phyloP scores from a whole-genome alignment of 2,797 vertebrate genomes.

The Lithobates pipiens region DNA sequence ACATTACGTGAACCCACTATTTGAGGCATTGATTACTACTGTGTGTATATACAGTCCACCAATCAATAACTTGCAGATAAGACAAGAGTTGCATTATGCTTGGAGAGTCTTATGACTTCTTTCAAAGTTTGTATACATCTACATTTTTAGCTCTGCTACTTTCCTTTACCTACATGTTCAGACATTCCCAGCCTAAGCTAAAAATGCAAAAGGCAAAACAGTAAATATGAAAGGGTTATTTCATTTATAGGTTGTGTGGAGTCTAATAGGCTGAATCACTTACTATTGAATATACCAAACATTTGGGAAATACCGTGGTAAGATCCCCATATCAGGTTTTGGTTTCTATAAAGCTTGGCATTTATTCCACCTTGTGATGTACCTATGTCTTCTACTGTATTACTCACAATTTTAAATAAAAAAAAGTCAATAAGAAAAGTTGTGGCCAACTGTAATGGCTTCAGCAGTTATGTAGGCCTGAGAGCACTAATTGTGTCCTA shows the following conservation, averaged over 20 bases:
- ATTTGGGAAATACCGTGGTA: background rate
- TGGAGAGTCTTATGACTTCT: background rate
- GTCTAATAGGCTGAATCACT: background rate
- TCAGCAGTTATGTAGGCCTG: too few relatives aligned
- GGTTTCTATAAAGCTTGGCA: background rate
- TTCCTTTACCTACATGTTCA: too few relatives aligned
- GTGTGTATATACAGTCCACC: background rate
- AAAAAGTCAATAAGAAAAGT: background rate
- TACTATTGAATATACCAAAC: too few relatives aligned
- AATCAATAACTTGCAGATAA: background rate
- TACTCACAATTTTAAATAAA: background rate
- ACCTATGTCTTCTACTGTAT: background rate
- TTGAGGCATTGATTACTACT: background rate
- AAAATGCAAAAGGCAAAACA: too few relatives aligned
- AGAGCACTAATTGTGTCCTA: background rate
- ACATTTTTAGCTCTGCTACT: background rate
- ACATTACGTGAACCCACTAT: background rate
- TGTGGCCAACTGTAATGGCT: background rate
- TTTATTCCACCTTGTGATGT: background rate
- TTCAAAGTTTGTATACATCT: background rate
- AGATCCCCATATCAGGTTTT: background rate
- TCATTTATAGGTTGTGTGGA: background rate
- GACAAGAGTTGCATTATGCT: background rate
- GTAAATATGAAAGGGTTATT: too few relatives aligned
- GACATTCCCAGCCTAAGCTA: too few relatives aligned